A percentile compares a stretch with the other conserved stretches of the same genome.
Conservation (phyloP, 1,140 invertebrate genomes). For the Vollenhovia emeryi region DNA sequence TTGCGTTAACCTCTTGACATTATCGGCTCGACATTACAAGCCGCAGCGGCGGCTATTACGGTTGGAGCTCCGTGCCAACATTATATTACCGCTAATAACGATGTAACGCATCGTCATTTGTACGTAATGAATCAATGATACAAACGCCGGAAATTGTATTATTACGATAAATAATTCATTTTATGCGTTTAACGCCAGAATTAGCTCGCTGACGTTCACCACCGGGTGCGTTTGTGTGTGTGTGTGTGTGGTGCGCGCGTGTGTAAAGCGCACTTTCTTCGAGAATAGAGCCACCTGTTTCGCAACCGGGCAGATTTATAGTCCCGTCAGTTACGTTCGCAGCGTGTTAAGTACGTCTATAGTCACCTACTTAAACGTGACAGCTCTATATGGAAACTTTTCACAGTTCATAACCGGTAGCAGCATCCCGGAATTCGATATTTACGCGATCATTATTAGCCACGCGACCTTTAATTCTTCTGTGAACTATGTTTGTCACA, state of each 20-base stretch:
- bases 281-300: slow-evolving; percentile 37
- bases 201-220: slow-evolving; percentile 7
- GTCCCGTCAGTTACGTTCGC: neutral
- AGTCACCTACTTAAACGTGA: slow-evolving; percentile 37
- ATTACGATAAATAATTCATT: neutral
- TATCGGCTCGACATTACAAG: slow-evolving; percentile 28
- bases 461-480: neutral
- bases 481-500: neutral
- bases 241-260: too few species aligned
- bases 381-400: slow-evolving; percentile 3
- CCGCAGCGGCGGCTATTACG: neutral
- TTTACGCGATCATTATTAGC: neutral
- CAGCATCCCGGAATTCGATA: neutral
- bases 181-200: neutral
- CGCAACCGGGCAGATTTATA: slow-evolving; percentile 36
- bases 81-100: slow-evolving; percentile 7
- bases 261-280: slow-evolving; percentile 20
- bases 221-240: neutral
- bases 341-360: slow-evolving; percentile 35
- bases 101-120: neutral
- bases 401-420: neutral
- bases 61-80: neutral
- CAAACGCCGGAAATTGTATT: slow-evolving; percentile 9
- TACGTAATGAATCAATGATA: slow-evolving; percentile 29
- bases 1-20: slow-evolving; percentile 46